Evolutionary conservation across 2,113 vertebrate species (phyloP).

Genomic region (Orycteropus afer): DNA sequence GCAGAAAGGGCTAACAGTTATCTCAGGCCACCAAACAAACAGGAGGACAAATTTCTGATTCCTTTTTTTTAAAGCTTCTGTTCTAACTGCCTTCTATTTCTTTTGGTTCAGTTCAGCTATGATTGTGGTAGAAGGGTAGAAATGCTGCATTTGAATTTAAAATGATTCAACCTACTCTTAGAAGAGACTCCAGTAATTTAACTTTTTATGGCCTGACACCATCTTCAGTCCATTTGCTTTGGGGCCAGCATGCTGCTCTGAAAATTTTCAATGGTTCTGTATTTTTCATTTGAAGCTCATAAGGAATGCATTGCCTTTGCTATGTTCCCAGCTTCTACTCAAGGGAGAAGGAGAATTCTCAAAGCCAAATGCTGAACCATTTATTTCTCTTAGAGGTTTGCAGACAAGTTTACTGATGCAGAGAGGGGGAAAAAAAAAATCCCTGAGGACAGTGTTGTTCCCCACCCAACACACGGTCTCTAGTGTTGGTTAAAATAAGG

Average conservation of each 20-base stretch:
- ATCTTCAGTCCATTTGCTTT: slow-evolving; percentile 13
- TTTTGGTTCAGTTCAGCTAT: not conserved
- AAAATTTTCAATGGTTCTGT: not conserved
- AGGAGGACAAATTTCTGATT: not conserved
- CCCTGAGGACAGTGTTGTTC: not conserved
- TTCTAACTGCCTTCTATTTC: not conserved
- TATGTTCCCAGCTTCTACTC: not conserved
- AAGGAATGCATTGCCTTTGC: slow-evolving; percentile 5
- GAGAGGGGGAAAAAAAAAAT: not conserved
- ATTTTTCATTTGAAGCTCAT: slow-evolving; percentile 15
- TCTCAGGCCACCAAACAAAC: not conserved
- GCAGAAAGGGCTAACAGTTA: not conserved
- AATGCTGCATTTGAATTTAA: slow-evolving; percentile 32
- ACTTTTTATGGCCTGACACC: slow-evolving; percentile 2
- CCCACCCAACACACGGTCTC: not conserved
- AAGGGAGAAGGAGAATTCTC: slow-evolving; percentile 7
- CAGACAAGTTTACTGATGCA: not conserved
- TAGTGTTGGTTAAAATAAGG: not conserved
- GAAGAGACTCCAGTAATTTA: slow-evolving; percentile 25
- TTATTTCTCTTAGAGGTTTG: slow-evolving; percentile 45
- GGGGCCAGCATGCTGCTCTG: not conserved
- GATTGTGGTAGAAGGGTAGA: not conserved
- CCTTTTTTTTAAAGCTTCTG: not conserved
- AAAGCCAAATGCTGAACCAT: slow-evolving; percentile 28
- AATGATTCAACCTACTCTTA: not conserved